Base-by-base conservation (phyloP, 2,797 vertebrate species). In the Centropyge bicolor region DNA sequence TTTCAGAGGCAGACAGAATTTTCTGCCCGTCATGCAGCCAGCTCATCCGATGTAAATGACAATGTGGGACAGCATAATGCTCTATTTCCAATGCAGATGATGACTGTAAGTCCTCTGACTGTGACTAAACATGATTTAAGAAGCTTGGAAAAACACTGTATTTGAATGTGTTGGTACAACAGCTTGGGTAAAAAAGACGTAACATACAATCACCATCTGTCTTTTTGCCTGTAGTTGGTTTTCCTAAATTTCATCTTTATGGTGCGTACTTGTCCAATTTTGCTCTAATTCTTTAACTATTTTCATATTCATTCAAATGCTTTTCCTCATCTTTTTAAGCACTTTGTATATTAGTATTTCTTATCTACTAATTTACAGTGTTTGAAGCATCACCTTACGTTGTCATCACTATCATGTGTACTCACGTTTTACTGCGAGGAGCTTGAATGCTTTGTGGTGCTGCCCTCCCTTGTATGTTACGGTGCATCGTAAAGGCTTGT, bases 341-440 rank as follows among this genome's bases (percentile, higher is more conserved):
- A 31, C 2, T 31, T 31, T 31, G 27, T 31, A 31, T 31, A 31
- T 31, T 31, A 31, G 4, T 31, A 31, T 31, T 31, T 31, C 27
- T 31, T 31, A 31, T 4, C 27, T 31, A 31, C 27, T 31, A 31
- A 31, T 31, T 7, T 16, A 51, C 20, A 8, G 48, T 49, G 9
- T 49, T 48, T 51, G 35, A 31, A 48, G 59, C 6, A 38, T 24
- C 16, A 10, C 9, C 8, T 36, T 54, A 62, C 56, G 12, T 55
- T 22, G 14, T 45, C 8, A 36, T 16, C 36, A 7, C 6, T 45
- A 0, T 6, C 57, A 31, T 7, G 14, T 5, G 22, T 11, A 86
- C 94, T 92, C 84, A 95, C 95, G 81, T 85, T 82, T 86, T 1
- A 96, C 91, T 40, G 70, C 81, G 19, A 95, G 86, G 4, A 19